Base-by-base conservation (phyloP, 2,113 vertebrate genomes). In the Xyrauchen texanus region DNA sequence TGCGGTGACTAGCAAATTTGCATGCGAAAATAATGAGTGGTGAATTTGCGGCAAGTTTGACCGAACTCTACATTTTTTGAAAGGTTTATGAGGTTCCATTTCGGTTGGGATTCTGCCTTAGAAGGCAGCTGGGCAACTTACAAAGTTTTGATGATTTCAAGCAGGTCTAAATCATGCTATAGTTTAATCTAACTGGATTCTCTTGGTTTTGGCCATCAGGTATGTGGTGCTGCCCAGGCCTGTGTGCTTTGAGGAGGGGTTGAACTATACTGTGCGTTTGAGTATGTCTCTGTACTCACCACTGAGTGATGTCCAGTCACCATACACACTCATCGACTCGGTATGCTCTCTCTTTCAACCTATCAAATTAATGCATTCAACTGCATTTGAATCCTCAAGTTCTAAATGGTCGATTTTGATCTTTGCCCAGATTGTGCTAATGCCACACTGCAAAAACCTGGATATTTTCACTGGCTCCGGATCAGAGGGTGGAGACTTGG, bases 401-500 rank as follows among this genome's bases (percentile, higher is more conserved):
- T 2, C 51, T 79, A 13, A 66, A 53, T 7, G 15, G 5, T 74
- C 16, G 34, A 57, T 68, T 9, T 16, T 6, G 47, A 5, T 67
- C 4, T 8, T 64, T 67, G 42, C 46, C 53, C 76, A 99, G 98
- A 96, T 99, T 7, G 95, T 99, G 78, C 90, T 99, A 84, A 96
- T 99, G 95, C 98, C 98, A 0, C 95, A 96, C 91, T 98, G 96
- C 87, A 96, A 95, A 84, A 97, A 95, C 0, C 87, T 99, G 90
- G 97, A 99, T 76, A 94, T 99, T 70, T 99, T 99, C 90, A 93
- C 93, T 0, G 92, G 93, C 81, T 94, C 94, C 0, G 76, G 69
- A 46, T 60, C 79, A 78, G 93, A 95, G 0, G 96, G 93, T 0
- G 94, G 95, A 3, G 94, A 95, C 0, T 65, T 93, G 49, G 83